phyloP scores from a whole-genome alignment of 2,888 invertebrate species.

The Cerastis rubricosa region DNA sequence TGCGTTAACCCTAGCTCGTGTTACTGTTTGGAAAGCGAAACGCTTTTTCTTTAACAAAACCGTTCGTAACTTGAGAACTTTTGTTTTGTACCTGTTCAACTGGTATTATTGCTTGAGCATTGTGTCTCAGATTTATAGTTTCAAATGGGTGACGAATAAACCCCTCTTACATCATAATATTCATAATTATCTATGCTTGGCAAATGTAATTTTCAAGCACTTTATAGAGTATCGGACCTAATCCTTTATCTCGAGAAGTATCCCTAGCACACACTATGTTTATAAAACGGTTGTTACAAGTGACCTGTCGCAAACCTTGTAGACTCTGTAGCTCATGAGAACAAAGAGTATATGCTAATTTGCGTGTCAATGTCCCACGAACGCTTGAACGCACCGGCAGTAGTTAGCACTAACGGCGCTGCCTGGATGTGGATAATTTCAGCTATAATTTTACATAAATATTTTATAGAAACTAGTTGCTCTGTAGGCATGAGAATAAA shows the following conservation, averaged over 20 bases:
- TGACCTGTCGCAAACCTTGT: conserved; percentile 78
- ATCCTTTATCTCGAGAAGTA: conserved; percentile 20
- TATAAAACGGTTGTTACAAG: conserved; percentile 31
- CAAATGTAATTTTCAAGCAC: conserved; percentile 9
- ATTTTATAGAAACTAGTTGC: conserved; percentile 29
- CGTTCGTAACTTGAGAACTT: conserved; percentile 42
- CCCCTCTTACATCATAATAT: conserved; percentile 1
- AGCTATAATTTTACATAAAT: conserved; percentile 47
- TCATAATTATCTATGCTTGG: conserved; percentile 5
- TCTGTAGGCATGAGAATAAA: conserved; percentile 42
- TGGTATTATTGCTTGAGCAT: conserved; percentile 9
- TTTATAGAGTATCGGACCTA: conserved; percentile 31
- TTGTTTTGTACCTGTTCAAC: conserved; percentile 36
- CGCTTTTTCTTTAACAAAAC: conserved; percentile 40
- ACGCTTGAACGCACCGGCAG: conserved; percentile 85
- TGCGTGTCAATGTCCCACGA: conserved; percentile 81
- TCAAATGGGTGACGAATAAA: conserved; percentile 12
- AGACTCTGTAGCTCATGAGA: conserved; percentile 74
- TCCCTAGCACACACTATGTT: conserved; percentile 1
- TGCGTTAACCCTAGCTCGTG: conserved; percentile 51
- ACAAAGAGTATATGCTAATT: conserved; percentile 78
- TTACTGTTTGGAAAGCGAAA: conserved; percentile 55
- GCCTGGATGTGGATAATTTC: conserved; percentile 83
- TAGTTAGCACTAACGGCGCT: conserved; percentile 76
- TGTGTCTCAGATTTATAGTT: conserved; percentile 7